Evolutionary conservation across 2,888 invertebrate genomes (phyloP).

Genomic region (Amblyjoppa fuscipennis): DNA sequence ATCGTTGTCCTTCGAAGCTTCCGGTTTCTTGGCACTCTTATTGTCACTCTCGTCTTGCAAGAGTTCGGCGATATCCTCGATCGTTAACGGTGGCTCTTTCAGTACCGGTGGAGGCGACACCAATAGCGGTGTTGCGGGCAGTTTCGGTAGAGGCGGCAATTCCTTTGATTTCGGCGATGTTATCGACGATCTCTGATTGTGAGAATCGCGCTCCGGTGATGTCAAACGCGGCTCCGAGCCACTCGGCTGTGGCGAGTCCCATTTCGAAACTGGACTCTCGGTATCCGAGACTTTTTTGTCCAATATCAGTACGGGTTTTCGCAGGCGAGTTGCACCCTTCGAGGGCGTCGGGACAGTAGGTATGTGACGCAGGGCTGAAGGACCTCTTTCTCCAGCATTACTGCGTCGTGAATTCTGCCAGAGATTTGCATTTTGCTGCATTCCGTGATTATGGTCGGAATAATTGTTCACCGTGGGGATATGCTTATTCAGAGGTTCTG

Average conservation of each 20-base stretch:
- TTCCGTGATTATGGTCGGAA: conserved; percentile 13
- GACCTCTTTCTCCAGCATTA: background rate
- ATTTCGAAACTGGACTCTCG: conserved; percentile 45
- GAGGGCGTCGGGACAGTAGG: conserved; percentile 77
- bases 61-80: conserved; percentile 81
- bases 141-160: conserved; percentile 58
- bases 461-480: conserved; percentile 51
- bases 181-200: conserved; percentile 65
- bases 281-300: conserved; percentile 73
- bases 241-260: conserved; percentile 69
- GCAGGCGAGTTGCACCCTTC: conserved; percentile 74
- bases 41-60: conserved; percentile 83
- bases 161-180: conserved; percentile 72
- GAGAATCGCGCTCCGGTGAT: conserved; percentile 76
- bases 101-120: conserved; percentile 78
- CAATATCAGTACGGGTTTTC: conserved; percentile 73
- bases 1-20: conserved; percentile 16
- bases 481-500: conserved; percentile 36
- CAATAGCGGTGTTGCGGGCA: conserved; percentile 73
- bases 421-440: conserved; percentile 25
- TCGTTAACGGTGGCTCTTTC: conserved; percentile 80
- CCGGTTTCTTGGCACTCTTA: conserved; percentile 67
- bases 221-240: conserved; percentile 70
- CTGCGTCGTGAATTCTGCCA: conserved; percentile 61
- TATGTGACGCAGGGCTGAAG: conserved; percentile 71